Evolutionary conservation across 2,797 vertebrate species (phyloP), one percentile per base, ranked within the genome.

Genomic region (Ptychadena robeensis): DNA sequence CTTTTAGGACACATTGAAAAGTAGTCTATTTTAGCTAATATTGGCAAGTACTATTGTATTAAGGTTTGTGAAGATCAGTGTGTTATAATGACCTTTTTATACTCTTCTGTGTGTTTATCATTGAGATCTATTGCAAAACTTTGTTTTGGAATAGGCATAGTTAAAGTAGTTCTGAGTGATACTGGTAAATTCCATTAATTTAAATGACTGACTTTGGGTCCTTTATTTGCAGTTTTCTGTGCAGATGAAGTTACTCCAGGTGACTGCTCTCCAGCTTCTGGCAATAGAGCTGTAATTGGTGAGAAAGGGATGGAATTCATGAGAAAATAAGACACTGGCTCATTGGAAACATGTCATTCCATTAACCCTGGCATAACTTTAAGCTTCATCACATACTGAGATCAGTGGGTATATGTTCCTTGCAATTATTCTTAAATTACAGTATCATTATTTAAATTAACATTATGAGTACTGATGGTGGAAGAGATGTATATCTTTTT

Each of bases 181-280:
- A 9, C 2, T 53, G 48, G 48, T 53, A 2, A 5, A 40, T 40
- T 5, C 61, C 6, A 6, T 64, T 27, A 10, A 37, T n/a, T 25
- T 35, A 40, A 34, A 38, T 68, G 32, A 37, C 32, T 32, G 15
- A 25, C 34, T 68, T 25, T 66, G 12, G 8, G 2, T 32, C 15
- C 37, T 67, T 72, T 28, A 38, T 70, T 77, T n/a, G 0, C 89
- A 89, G 90, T 70, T 86, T 75, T 0, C 2, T 70, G 4, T 0
- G 88, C 89, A 66, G 89, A 95, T 96, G 96, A 95, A 96, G 95
- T 94, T 94, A 95, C 63, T 48, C 77, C 65, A 40, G 82, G 57
- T 61, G 48, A 59, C 75, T 70, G 69, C 35, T 73, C 65, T 75
- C 63, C 72, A 71, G 82, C 78, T 74, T 77, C 72, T 76, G 53